A percentile compares a stretch with the other conserved stretches of the same genome.
phyloP scores from a whole-genome alignment of 1,140 invertebrate genomes.

The Scaptomyza graminum region DNA sequence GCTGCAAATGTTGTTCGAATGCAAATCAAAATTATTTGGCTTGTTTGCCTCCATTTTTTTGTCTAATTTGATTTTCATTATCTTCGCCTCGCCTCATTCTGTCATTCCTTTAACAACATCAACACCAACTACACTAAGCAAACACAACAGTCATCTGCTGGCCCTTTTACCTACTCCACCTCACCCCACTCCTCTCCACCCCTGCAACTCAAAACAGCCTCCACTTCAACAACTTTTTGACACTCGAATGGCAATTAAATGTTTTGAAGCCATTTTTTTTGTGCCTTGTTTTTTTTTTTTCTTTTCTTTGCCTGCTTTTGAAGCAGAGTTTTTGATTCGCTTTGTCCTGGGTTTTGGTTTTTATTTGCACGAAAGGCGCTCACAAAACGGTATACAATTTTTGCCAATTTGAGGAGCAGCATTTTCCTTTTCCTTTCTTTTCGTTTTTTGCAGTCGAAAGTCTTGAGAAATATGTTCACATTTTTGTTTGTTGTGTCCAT shows the following conservation, averaged over 20 bases:
- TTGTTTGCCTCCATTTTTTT: slow-evolving; percentile 47
- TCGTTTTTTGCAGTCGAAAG: slow-evolving; percentile 28
- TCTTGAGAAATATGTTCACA: slow-evolving; percentile 33
- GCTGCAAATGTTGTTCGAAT: slow-evolving; percentile 71
- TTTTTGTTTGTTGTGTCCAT: slow-evolving; percentile 45
- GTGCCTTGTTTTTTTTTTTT: slow-evolving; percentile 19
- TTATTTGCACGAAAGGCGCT: slow-evolving; percentile 57
- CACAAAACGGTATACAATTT: slow-evolving; percentile 29
- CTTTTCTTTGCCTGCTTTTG: not conserved
- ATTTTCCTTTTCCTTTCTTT: slow-evolving; percentile 11
- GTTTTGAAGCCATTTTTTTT: slow-evolving; percentile 75
- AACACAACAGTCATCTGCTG: slow-evolving; percentile 33
- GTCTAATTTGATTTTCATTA: slow-evolving; percentile 80
- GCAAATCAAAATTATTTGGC: slow-evolving; percentile 41
- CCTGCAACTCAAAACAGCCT: not conserved
- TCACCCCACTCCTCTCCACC: not conserved
- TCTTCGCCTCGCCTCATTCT: slow-evolving; percentile 38
- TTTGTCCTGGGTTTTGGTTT: slow-evolving; percentile 32
- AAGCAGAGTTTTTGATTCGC: slow-evolving; percentile 24
- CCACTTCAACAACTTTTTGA: slow-evolving; percentile 44
- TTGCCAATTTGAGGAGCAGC: slow-evolving; percentile 40
- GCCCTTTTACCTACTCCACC: not conserved
- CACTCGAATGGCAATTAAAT: slow-evolving; percentile 78
- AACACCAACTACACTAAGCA: slow-evolving; percentile 22
- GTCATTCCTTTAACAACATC: not conserved